Conservation (phyloP, 2,113 vertebrate genomes). For the Murina feae region DNA sequence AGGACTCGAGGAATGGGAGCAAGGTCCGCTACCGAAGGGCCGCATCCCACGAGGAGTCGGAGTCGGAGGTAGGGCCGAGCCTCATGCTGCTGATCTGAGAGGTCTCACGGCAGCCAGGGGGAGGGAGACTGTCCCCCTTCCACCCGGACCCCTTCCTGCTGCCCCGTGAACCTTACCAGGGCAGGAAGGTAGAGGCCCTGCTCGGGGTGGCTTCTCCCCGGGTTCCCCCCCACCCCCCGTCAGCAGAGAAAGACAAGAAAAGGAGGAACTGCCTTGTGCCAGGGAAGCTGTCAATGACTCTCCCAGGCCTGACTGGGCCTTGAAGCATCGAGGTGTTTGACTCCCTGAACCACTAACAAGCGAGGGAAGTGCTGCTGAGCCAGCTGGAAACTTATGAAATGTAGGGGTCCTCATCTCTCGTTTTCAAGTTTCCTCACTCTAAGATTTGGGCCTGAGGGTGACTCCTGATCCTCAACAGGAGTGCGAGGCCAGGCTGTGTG, state of each 20-base stretch:
- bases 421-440: neutral
- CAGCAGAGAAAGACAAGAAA: neutral
- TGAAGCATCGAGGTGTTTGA: neutral
- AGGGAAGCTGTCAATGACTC: neutral
- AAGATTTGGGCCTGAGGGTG: neutral
- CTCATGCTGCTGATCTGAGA: fast-evolving
- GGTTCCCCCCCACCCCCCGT: neutral
- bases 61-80: slow-evolving; percentile 89
- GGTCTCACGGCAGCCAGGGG: neutral
- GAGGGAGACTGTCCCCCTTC: neutral
- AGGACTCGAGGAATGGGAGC: slow-evolving; percentile 90
- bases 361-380: neutral
- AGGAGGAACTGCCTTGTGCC: neutral
- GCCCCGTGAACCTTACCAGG: neutral
- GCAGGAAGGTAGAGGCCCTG: neutral
- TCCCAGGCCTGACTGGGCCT: neutral
- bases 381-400: neutral
- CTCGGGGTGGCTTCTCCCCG: neutral
- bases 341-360: neutral
- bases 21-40: slow-evolving; percentile 96
- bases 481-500: neutral
- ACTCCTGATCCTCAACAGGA: neutral
- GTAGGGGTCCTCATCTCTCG: neutral
- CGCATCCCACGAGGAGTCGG: slow-evolving; percentile 95
- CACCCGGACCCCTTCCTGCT: neutral